These are phyloP conservation scores for Eupleurogrammus muticus DNA, from an alignment of 2,797 vertebrate species.

Conservation along the genomic window DNA sequence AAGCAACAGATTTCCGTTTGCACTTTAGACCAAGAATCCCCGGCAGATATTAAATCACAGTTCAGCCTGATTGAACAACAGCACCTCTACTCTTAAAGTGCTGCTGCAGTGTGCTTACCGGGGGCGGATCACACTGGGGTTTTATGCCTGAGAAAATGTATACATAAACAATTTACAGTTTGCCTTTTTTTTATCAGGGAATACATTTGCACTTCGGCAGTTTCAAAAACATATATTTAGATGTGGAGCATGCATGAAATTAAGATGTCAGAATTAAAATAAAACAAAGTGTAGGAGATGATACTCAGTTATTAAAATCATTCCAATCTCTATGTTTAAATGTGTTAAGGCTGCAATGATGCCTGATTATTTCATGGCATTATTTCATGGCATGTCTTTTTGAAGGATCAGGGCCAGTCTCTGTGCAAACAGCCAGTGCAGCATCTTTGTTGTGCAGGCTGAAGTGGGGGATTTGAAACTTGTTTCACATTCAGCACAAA, in stretches of 20 bases:
- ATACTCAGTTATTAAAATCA: not conserved
- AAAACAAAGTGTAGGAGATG: not conserved
- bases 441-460: not conserved
- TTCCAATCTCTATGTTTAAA: not conserved
- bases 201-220: not conserved
- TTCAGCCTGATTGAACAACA: conserved; percentile 43
- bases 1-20: conserved; percentile 7
- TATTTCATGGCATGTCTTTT: not conserved
- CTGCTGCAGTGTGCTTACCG: conserved; percentile 11
- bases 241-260: not conserved
- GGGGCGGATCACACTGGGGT: conserved; percentile 17
- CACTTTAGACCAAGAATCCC: conserved; percentile 43
- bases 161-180: not conserved
- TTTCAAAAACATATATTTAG: not conserved
- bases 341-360: not conserved
- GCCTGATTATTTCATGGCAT: not conserved
- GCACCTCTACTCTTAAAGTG: conserved; percentile 7
- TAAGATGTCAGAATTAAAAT: not conserved
- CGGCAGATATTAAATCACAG: conserved; percentile 49
- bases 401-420: not conserved
- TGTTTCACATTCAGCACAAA: not conserved
- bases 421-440: not conserved
- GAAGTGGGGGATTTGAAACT: not conserved
- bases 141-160: conserved; percentile 12
- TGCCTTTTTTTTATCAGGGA: not conserved